Percentiles rank a stretch among this genome's conserved stretches.
These are phyloP conservation scores for Rotaria socialis DNA, from an alignment of 2,888 invertebrate species.

Conservation along the genomic window DNA sequence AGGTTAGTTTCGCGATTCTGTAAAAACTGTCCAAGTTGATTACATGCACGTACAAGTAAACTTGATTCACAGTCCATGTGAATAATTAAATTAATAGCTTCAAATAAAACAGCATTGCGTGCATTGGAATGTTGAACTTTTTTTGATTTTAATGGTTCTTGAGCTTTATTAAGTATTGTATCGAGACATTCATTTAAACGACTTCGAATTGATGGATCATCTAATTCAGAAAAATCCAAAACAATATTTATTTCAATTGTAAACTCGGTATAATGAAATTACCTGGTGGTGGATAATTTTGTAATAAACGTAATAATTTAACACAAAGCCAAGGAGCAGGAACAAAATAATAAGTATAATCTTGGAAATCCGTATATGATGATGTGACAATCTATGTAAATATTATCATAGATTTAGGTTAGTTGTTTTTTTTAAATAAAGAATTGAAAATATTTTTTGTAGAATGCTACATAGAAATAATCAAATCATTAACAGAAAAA, in stretches of 20 bases:
- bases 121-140: conserved; percentile 99
- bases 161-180: conserved; percentile 94
- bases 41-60: conserved; percentile 91
- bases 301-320: conserved; percentile 84
- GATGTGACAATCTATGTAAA: conserved; percentile 83
- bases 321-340: conserved; percentile 99
- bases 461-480: too few species aligned
- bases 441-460: too few species aligned
- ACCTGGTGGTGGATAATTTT: conserved; percentile 75
- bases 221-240: conserved; percentile 49
- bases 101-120: conserved; percentile 97
- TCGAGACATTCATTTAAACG: conserved; percentile 94
- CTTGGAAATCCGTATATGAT: conserved; percentile 96
- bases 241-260: neutral
- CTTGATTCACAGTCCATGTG: conserved; percentile 97
- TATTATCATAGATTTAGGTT: neutral
- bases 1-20: conserved; percentile 84
- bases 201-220: conserved; percentile 88
- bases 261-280: neutral
- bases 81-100: conserved; percentile 97
- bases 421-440: too few species aligned
- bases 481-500: too few species aligned
- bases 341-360: conserved; percentile 99
- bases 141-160: conserved; percentile 75
- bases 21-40: conserved; percentile 95